Evolutionary conservation across 1,140 invertebrate genomes (phyloP), one percentile per base, ranked within the genome.

Genomic region (Danaus plexippus): DNA sequence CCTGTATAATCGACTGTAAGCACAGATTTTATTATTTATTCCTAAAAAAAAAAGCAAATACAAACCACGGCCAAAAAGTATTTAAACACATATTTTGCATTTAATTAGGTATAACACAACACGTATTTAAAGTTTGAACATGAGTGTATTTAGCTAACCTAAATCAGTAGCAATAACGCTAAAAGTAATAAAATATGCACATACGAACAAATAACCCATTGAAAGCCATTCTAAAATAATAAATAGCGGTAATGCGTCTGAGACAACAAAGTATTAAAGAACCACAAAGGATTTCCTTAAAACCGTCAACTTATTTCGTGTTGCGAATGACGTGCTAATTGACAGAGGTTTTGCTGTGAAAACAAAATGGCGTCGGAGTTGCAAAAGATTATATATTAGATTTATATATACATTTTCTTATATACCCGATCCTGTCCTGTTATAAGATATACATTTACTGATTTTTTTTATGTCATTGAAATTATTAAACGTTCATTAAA

Each of bases 241-340:
- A 72, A 69, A 67, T 69, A 74, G 64, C 54, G 48, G 64, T 73
- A 69, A 75, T 32, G 22, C 15, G 1, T 32, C 7, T 32, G 22
- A 32, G 22, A 32, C 22, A 32, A 32, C 22, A 32, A 32, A 32
- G 22, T 32, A 32, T 32, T 32, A 32, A 32, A 32, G 22, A 7
- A 32, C 2, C 22, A 32, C 67, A 72, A 70, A 63, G 66, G 59
- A 63, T 69, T 75, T 65, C 63, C 63, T 67, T 66, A 54, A 64
- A 73, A 61, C 52, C 48, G 54, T 72, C 73, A 69, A 72, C 61
- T 49, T 59, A 68, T 69, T 81, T 79, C 77, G 73, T 75, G 63
- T 53, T 42, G 59, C 62, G 66, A 65, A 68, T 63, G 67, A 75
- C 61, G 66, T 79, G 81, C 69, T 80, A 82, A 85, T 80, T 82